Evolutionary conservation across 1,140 invertebrate genomes (phyloP).

Genomic region (Apis florea): DNA sequence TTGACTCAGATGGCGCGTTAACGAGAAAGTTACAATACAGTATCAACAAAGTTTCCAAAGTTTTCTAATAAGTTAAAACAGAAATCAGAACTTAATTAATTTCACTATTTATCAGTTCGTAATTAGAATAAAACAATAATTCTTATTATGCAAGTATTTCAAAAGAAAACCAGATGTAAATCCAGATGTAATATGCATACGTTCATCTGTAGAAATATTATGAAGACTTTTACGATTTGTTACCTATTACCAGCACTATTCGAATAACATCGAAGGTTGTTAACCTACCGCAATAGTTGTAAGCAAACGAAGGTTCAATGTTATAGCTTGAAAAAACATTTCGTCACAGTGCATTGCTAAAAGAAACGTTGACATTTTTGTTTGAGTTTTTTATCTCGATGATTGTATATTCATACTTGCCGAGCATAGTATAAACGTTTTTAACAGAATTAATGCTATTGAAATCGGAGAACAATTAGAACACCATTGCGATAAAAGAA

Average conservation of each 20-base stretch:
- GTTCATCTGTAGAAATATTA: not conserved
- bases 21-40: not conserved
- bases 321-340: constrained; percentile 23
- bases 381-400: no score
- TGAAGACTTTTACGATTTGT: constrained; percentile 10
- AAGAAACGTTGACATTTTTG: no score
- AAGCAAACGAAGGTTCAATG: constrained; percentile 29
- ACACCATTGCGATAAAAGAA: not conserved
- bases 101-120: not conserved
- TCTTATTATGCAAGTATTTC: not conserved
- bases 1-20: not conserved
- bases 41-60: not conserved
- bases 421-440: not conserved
- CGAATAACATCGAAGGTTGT: constrained; percentile 35
- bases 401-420: no score
- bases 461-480: not conserved
- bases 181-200: not conserved
- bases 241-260: constrained; percentile 15
- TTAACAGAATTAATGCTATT: not conserved
- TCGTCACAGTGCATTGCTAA: constrained; percentile 17
- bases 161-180: not conserved
- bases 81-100: not conserved
- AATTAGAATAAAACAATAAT: not conserved
- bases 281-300: constrained; percentile 16
- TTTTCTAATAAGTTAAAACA: not conserved